A percentile compares a stretch with the other conserved stretches of the same genome.
Conservation (phyloP, 2,888 invertebrate genomes). For the Euclidia mi region DNA sequence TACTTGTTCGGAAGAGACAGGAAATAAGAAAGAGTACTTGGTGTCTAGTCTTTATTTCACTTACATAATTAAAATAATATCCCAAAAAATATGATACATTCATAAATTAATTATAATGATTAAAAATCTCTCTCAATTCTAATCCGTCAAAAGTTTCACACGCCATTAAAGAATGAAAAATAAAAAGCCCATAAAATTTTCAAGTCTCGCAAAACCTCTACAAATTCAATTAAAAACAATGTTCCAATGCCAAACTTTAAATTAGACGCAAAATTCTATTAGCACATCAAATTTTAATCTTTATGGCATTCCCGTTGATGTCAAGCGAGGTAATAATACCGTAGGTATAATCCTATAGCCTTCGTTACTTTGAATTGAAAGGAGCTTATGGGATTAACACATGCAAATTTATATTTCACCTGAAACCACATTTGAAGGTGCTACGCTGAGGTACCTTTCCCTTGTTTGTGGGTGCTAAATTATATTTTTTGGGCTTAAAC, state of each 20-base stretch:
- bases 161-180: too few species aligned
- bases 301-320: conserved; percentile 42
- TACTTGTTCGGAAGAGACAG: too few species aligned
- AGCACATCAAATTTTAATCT: conserved; percentile 52
- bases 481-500: not conserved
- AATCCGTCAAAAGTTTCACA: too few species aligned
- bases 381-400: conserved; percentile 58
- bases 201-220: not conserved
- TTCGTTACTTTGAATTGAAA: conserved; percentile 60
- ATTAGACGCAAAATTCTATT: conserved; percentile 42
- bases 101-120: too few species aligned
- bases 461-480: conserved; percentile 24
- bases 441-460: conserved; percentile 20
- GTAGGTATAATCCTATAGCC: conserved; percentile 52
- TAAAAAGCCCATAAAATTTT: not conserved
- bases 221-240: conserved; percentile 12
- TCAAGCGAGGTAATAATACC: conserved; percentile 43
- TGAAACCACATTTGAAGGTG: conserved; percentile 46
- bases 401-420: conserved; percentile 55
- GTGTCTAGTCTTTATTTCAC: too few species aligned
- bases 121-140: too few species aligned
- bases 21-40: too few species aligned
- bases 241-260: conserved; percentile 22
- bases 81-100: too few species aligned
- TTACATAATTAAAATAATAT: too few species aligned